Percentiles rank a stretch among this genome's conserved stretches.
phyloP scores from a whole-genome alignment of 2,113 vertebrate genomes.

The Tricholaema leucomelas region DNA sequence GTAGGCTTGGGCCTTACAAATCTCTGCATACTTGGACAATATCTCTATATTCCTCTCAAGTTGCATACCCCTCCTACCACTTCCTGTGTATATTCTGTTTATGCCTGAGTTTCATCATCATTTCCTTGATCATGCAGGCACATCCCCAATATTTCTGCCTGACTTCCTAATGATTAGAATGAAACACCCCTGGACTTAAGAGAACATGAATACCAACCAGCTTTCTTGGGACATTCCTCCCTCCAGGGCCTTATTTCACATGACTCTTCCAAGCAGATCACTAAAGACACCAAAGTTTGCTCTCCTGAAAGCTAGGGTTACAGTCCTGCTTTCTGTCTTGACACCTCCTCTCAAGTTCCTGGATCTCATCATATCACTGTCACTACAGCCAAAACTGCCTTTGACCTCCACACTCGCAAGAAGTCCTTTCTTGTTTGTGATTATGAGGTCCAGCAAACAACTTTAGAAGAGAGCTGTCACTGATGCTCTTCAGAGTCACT shows the following conservation, averaged over 20 bases:
- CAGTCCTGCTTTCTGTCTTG: not conserved
- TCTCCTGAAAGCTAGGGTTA: not conserved
- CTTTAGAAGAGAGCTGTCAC: not conserved
- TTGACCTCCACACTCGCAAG: not conserved
- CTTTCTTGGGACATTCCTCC: not conserved
- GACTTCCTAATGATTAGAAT: not conserved
- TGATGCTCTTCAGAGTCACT: not conserved
- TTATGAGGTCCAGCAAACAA: not conserved
- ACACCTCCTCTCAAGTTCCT: not conserved
- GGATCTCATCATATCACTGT: not conserved
- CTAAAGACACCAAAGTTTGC: not conserved
- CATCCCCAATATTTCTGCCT: not conserved
- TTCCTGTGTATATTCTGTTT: not conserved
- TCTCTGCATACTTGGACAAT: not conserved
- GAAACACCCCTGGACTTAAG: not conserved
- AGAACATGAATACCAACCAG: not conserved
- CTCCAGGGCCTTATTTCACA: not conserved
- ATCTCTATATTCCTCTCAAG: not conserved
- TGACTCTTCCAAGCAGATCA: not conserved
- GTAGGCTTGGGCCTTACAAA: not conserved
- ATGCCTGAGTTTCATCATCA: not conserved
- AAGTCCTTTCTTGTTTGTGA: not conserved
- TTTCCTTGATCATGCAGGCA: not conserved
- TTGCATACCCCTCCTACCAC: not conserved
- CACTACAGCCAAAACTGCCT: not conserved